A percentile compares a stretch with the other conserved stretches of the same genome.
These are phyloP conservation scores for Acromyrmex echinatior DNA, from an alignment of 1,140 invertebrate genomes.

Conservation along the genomic window DNA sequence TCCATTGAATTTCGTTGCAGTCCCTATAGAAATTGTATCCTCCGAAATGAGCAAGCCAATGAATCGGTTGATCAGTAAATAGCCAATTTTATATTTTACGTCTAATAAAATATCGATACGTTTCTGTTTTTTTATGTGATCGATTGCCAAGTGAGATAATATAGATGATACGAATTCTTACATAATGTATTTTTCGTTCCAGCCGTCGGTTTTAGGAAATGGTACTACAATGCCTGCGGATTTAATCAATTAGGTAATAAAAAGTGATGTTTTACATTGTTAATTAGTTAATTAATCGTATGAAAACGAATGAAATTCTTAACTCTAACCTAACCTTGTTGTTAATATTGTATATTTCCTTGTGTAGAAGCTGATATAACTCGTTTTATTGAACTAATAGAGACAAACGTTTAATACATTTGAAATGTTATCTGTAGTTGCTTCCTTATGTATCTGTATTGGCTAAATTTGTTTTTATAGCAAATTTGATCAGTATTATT, in stretches of 20 bases:
- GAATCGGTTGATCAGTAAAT: conserved; percentile 41
- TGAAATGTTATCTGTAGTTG: not conserved
- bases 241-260: conserved; percentile 92
- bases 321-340: not conserved
- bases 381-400: not conserved
- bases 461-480: not conserved
- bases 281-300: not conserved
- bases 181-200: conserved; percentile 17
- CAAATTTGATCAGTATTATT: not conserved
- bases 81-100: not conserved
- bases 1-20: not conserved
- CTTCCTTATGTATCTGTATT: not conserved
- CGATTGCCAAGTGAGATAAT: not conserved
- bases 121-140: not conserved
- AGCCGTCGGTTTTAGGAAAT: conserved; percentile 33
- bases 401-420: not conserved
- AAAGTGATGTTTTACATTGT: not conserved
- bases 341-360: not conserved
- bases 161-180: conserved; percentile 13
- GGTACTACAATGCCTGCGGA: conserved; percentile 75
- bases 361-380: not conserved
- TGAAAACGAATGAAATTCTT: not conserved
- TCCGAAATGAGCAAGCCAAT: not conserved
- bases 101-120: not conserved
- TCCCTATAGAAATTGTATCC: not conserved